Conservation (phyloP, 2,888 invertebrate species). For the Drosophila subquinaria region DNA sequence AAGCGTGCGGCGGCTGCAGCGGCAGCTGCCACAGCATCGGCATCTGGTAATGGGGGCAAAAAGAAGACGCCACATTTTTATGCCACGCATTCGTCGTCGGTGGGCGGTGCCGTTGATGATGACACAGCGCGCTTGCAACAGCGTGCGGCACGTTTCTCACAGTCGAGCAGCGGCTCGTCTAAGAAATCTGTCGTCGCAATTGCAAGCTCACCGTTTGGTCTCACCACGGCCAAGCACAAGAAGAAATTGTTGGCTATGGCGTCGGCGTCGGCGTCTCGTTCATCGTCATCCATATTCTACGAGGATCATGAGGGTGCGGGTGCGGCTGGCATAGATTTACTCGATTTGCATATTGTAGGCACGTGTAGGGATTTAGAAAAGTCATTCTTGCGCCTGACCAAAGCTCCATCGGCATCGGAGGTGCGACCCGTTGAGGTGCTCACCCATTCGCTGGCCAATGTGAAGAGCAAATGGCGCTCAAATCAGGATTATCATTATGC, state of each 20-base stretch:
- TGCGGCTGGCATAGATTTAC: constrained; percentile 91
- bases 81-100: constrained; percentile 87
- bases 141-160: constrained; percentile 94
- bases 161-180: constrained; percentile 65
- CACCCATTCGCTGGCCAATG: constrained; percentile 93
- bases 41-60: constrained; percentile 81
- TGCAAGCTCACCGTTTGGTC: constrained; percentile 80
- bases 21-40: constrained; percentile 49
- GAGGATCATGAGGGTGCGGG: constrained; percentile 87
- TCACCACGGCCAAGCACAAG: constrained; percentile 70
- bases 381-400: constrained; percentile 96
- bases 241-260: constrained; percentile 56
- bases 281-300: constrained; percentile 85
- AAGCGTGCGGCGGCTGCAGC: constrained; percentile 71
- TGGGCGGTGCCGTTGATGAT: constrained; percentile 89
- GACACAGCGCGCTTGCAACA: constrained; percentile 93
- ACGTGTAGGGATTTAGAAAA: constrained; percentile 98
- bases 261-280: constrained; percentile 30
- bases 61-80: constrained; percentile 87
- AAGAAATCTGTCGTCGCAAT: constrained; percentile 82
- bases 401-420: constrained; percentile 96
- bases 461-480: constrained; percentile 95
- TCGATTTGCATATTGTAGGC: constrained; percentile 96
- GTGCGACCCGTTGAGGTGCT: constrained; percentile 96
- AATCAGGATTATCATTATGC: constrained; percentile 98